phyloP scores from a whole-genome alignment of 2,888 invertebrate species.

The Pandemis cinnamomeana region DNA sequence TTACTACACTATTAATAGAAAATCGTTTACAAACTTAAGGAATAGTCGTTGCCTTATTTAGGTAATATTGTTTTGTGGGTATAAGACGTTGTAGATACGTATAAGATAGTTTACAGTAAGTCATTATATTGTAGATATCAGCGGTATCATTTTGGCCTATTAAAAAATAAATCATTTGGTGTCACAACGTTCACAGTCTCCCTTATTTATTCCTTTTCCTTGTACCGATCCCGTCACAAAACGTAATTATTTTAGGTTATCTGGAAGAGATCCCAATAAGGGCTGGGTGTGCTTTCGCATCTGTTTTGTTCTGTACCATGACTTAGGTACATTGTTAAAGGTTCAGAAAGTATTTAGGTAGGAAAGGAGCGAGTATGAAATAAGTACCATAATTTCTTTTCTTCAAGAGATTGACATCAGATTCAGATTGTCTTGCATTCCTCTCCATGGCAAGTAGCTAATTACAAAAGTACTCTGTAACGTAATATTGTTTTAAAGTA shows the following conservation, averaged over 20 bases:
- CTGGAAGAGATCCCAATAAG: no score
- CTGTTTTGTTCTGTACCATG: no score
- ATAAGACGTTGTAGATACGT: constrained; percentile 81
- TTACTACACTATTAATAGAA: constrained; percentile 57
- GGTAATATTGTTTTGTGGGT: constrained; percentile 83
- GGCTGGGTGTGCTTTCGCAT: no score
- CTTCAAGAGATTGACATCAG: no score
- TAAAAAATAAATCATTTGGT: constrained; percentile 84
- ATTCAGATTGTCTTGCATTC: no score
- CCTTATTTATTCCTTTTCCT: constrained; percentile 33
- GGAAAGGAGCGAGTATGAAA: no score
- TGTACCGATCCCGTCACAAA: background rate
- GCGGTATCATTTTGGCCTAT: constrained; percentile 83
- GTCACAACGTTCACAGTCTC: constrained; percentile 66
- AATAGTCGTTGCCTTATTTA: constrained; percentile 85
- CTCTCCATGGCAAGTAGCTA: no score
- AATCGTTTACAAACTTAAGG: constrained; percentile 75
- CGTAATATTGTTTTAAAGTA: no score
- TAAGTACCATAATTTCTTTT: no score
- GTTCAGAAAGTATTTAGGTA: no score
- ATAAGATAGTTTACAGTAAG: constrained; percentile 77
- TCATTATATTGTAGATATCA: constrained; percentile 82
- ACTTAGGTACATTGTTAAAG: no score
- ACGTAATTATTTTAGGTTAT: background rate
- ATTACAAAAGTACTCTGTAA: no score